Percentiles rank a stretch among this genome's conserved stretches.
These are phyloP conservation scores for Lasiommata megera DNA, from an alignment of 2,888 invertebrate species.

Conservation along the genomic window DNA sequence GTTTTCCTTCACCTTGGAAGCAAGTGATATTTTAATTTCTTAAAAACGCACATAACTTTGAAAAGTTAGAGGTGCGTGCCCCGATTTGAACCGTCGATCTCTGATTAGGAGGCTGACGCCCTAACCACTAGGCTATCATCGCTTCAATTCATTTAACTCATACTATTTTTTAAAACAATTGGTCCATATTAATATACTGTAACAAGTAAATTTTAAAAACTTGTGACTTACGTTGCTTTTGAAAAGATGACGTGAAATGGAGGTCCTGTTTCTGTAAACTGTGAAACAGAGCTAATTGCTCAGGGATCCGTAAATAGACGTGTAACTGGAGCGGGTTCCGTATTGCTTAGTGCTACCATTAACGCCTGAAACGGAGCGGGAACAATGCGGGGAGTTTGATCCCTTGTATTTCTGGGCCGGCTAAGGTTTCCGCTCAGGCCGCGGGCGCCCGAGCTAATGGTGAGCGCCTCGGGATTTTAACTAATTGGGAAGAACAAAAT, in stretches of 20 bases:
- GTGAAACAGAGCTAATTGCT: constrained; percentile 29
- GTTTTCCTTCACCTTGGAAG: too few species aligned
- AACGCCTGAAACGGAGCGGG: constrained; percentile 28
- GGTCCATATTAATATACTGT: too few species aligned
- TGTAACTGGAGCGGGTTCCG: constrained; percentile 26
- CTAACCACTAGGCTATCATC: too few species aligned
- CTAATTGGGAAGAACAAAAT: background rate
- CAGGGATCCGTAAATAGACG: constrained; percentile 29
- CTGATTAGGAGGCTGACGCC: too few species aligned
- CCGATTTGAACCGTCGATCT: too few species aligned
- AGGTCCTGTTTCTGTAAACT: constrained; percentile 20
- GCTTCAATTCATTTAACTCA: too few species aligned
- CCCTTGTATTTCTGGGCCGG: constrained; percentile 22
- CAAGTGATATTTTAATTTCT: too few species aligned
- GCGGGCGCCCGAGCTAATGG: background rate
- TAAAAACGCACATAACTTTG: too few species aligned
- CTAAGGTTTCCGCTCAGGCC: constrained; percentile 13
- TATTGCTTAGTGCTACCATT: constrained; percentile 31
- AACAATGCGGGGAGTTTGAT: constrained; percentile 29
- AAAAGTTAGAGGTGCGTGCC: too few species aligned
- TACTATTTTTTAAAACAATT: too few species aligned
- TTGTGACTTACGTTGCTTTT: background rate
- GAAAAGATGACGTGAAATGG: background rate
- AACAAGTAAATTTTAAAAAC: background rate
- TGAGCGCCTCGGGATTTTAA: background rate